Evolutionary conservation across 2,113 vertebrate species (phyloP).

Genomic region (Tetrao urogallus): DNA sequence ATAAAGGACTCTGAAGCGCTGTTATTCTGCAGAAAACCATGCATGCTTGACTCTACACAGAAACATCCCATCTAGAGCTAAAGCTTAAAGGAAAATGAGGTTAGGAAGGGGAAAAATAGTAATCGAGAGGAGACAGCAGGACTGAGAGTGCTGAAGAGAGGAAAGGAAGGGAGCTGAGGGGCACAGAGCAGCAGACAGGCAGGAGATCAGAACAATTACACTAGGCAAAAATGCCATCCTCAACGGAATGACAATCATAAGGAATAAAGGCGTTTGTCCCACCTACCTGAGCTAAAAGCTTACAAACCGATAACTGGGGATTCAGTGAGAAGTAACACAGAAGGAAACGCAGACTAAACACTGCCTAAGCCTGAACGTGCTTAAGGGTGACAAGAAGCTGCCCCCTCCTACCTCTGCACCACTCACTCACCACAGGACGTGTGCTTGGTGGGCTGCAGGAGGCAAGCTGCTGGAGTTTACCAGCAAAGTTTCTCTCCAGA

Average conservation of each 20-base stretch:
- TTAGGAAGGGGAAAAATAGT: background rate
- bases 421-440: too few species aligned
- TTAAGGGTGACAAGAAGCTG: too few species aligned
- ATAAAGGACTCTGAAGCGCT: rapidly evolving
- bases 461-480: rapidly evolving
- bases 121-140: background rate
- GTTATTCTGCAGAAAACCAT: background rate
- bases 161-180: background rate
- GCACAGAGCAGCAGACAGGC: background rate
- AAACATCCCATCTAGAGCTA: background rate
- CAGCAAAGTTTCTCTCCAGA: background rate
- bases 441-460: background rate
- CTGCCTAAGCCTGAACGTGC: rapidly evolving
- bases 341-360: background rate
- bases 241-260: background rate
- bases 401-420: background rate
- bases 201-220: background rate
- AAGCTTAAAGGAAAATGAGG: background rate
- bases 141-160: background rate
- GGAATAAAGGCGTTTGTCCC: background rate
- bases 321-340: background rate
- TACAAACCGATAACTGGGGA: background rate
- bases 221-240: background rate
- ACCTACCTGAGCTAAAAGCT: background rate
- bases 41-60: rapidly evolving